Base-by-base conservation (phyloP, 2,888 invertebrate genomes). In the Thereva nobilitata region DNA sequence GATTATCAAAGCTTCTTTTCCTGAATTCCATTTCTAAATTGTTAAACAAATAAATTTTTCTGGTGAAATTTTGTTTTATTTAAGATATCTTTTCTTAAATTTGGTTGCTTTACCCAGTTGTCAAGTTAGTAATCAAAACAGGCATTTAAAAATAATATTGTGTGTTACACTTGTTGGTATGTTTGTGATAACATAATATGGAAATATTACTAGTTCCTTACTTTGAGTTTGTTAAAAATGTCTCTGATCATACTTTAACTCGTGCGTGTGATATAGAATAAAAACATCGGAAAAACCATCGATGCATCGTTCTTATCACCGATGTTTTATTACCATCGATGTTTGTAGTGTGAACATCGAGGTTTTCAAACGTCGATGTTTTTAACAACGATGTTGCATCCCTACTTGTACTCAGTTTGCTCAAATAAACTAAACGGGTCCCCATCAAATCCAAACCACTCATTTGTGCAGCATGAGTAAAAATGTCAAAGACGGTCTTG, bases 1-100 rank as follows among this genome's bases (percentile, higher is more conserved):
- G 63, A 55, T 56, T 70, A 54, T 55, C 59, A 10, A 69, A 69
- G 41, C 55, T 69, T 55, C 63, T 68, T 49, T 68, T 67, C 23
- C 23, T 23, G 23, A 23, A 23, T 23, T 56, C 52, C 10, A 49
- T 47, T 47, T 47, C 47, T 7, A 47, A 47, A 47, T 47, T 47
- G 47, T 47, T 47, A 8, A 47, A 5, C 47, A 47, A 47, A 47
- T 47, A 47, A 47, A 47, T 47, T 8, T 47, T 5, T 47, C 8
- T 47, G 5, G 47, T 7, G 47, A 47, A 47, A 47, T 47, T 47
- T 5, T 47, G 8, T 47, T 47, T 47, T 47, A 47, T 47, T 47
- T 47, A 47, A 47, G 47, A 47, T 8, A 47, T 23, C 23, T 23
- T 23, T 23, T 23, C 23, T 23, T 23, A 23, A 23, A 47, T 47